A percentile compares a stretch with the other conserved stretches of the same genome.
Conservation (phyloP, 2,888 invertebrate genomes). For the Aspidiotus destructor region DNA sequence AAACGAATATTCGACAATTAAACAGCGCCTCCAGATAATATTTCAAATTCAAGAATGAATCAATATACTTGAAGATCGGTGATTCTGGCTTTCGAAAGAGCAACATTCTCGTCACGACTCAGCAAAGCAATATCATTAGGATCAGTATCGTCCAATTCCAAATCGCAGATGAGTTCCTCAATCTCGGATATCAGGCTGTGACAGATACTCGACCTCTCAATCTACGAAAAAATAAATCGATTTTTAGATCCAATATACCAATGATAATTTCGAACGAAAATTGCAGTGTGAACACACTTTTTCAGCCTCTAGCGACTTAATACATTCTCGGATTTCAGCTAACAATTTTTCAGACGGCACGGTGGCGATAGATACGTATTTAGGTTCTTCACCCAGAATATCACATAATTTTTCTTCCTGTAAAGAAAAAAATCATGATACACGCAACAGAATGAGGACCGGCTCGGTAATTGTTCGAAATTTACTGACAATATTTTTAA, state of each 20-base stretch:
- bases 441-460: too few species aligned
- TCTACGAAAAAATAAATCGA: constrained; percentile 7
- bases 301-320: constrained; percentile 53
- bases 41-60: neutral
- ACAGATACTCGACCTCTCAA: constrained; percentile 1
- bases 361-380: constrained; percentile 19
- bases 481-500: constrained; percentile 27
- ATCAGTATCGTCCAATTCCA: constrained; percentile 26
- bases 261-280: neutral
- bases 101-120: constrained; percentile 14
- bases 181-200: constrained; percentile 15
- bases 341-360: constrained; percentile 55
- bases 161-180: constrained; percentile 17
- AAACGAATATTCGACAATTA: neutral
- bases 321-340: constrained; percentile 49
- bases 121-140: constrained; percentile 16
- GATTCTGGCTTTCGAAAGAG: constrained; percentile 30
- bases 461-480: too few species aligned
- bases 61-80: constrained; percentile 28
- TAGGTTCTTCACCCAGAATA: constrained; percentile 20
- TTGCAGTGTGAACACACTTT: constrained; percentile 41
- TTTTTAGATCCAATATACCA: neutral
- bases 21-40: neutral
- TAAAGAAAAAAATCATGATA: too few species aligned
- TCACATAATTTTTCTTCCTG: constrained; percentile 32